Evolutionary conservation across 1,140 invertebrate genomes (phyloP).

Genomic region (Amphibalanus amphitrite): DNA sequence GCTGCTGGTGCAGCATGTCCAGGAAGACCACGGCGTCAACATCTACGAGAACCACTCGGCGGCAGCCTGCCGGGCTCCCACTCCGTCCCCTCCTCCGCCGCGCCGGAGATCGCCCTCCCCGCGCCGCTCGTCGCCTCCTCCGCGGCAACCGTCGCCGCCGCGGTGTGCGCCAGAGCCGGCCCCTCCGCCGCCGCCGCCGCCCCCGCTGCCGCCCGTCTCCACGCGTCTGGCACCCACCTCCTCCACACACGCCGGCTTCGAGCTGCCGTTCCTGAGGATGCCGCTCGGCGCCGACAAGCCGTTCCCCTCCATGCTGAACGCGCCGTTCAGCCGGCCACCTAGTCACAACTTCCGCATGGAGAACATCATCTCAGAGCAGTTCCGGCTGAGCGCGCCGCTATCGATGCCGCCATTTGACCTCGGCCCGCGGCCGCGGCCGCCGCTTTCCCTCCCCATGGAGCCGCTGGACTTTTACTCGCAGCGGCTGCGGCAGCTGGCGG

Average conservation of each 20-base stretch:
- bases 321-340: constrained; percentile 45
- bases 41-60: constrained; percentile 53
- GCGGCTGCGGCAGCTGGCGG: constrained; percentile 88
- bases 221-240: constrained; percentile 23
- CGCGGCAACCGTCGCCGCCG: constrained; percentile 13
- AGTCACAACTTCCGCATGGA: constrained; percentile 63
- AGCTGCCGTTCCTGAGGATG: constrained; percentile 22
- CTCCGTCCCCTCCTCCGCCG: constrained; percentile 23
- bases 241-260: constrained; percentile 15
- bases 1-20: constrained; percentile 83
- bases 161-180: constrained; percentile 22
- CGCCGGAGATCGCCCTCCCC: constrained; percentile 15
- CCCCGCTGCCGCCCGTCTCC: constrained; percentile 30
- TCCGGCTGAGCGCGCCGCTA: constrained; percentile 38
- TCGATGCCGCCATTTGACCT: constrained; percentile 31
- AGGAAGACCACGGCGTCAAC: constrained; percentile 79
- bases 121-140: constrained; percentile 23
- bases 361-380: constrained; percentile 58
- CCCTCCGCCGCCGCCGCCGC: constrained; percentile 33
- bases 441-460: constrained; percentile 19
- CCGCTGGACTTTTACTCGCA: constrained; percentile 90
- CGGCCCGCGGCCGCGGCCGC: constrained; percentile 24
- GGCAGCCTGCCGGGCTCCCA: constrained; percentile 21
- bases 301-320: constrained; percentile 19
- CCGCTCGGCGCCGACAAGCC: constrained; percentile 23